These are phyloP conservation scores for Teleogryllus oceanicus DNA, from an alignment of 2,888 invertebrate species.

Conservation along the genomic window DNA sequence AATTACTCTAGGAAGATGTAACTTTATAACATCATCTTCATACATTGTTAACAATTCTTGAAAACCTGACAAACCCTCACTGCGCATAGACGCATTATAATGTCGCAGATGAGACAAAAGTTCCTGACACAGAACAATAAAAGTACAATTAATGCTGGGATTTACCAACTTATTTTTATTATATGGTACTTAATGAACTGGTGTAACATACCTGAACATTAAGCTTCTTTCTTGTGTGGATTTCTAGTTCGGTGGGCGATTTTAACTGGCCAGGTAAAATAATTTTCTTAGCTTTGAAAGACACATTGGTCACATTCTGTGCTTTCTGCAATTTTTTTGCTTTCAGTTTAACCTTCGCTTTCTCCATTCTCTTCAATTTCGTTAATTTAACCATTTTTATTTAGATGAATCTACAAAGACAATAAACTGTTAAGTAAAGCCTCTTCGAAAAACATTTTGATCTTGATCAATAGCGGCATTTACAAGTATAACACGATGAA, in stretches of 20 bases:
- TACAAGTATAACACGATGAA: too few species aligned
- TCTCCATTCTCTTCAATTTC: constrained; percentile 54
- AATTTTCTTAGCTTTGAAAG: constrained; percentile 86
- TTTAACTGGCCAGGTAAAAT: constrained; percentile 73
- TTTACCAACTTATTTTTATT: neutral
- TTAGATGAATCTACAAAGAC: too few species aligned
- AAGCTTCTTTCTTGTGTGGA: constrained; percentile 64
- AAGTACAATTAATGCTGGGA: neutral
- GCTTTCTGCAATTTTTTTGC: constrained; percentile 79
- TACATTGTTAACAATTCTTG: constrained; percentile 53
- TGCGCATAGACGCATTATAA: constrained; percentile 66
- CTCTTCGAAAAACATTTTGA: too few species aligned
- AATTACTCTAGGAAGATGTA: constrained; percentile 64
- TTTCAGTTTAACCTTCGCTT: constrained; percentile 85
- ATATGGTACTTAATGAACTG: neutral
- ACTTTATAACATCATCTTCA: constrained; percentile 49
- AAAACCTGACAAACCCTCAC: constrained; percentile 56
- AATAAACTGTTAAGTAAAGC: too few species aligned
- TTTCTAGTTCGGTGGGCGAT: constrained; percentile 54
- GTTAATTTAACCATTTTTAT: constrained; percentile 24
- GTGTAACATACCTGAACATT: constrained; percentile 57
- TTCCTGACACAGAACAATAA: constrained; percentile 51
- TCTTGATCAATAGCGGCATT: too few species aligned
- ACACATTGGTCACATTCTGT: constrained; percentile 82
- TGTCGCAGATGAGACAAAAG: constrained; percentile 68